Conservation (phyloP, 2,888 invertebrate genomes). For the Hipparchia sbordonii region DNA sequence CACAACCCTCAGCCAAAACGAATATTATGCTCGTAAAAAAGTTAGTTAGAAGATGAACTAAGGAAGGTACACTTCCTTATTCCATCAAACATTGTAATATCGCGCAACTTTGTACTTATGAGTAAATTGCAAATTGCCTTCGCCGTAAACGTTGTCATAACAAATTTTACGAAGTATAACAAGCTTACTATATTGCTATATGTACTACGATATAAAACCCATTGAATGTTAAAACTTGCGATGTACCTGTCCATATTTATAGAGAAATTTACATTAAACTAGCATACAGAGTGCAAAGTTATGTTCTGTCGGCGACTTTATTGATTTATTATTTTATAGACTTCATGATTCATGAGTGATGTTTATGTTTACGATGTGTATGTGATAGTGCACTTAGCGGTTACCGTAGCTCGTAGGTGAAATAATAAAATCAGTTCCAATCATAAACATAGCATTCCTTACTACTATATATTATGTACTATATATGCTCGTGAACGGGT, state of each 20-base stretch:
- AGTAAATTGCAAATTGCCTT: no score
- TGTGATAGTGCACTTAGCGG: constrained; percentile 15
- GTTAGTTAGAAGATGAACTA: no score
- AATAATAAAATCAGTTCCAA: no score
- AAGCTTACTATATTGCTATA: no score
- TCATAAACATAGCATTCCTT: no score
- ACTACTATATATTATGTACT: no score
- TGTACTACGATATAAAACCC: neutral
- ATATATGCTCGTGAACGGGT: no score
- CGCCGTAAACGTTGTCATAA: neutral
- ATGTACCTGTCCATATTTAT: neutral
- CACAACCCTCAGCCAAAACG: no score
- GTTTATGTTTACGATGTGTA: neutral
- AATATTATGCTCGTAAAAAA: no score
- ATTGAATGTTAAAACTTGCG: constrained; percentile 4
- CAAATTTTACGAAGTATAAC: neutral
- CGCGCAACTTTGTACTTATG: no score
- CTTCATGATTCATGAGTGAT: constrained; percentile 23
- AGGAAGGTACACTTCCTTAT: no score
- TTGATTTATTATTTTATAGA: constrained; percentile 35
- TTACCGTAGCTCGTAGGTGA: neutral
- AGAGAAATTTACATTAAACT: constrained; percentile 31
- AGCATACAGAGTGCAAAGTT: constrained; percentile 34
- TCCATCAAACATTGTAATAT: no score
- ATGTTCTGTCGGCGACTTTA: constrained; percentile 31